Evolutionary conservation across 2,113 vertebrate genomes (phyloP).

Genomic region (Marmota monax): DNA sequence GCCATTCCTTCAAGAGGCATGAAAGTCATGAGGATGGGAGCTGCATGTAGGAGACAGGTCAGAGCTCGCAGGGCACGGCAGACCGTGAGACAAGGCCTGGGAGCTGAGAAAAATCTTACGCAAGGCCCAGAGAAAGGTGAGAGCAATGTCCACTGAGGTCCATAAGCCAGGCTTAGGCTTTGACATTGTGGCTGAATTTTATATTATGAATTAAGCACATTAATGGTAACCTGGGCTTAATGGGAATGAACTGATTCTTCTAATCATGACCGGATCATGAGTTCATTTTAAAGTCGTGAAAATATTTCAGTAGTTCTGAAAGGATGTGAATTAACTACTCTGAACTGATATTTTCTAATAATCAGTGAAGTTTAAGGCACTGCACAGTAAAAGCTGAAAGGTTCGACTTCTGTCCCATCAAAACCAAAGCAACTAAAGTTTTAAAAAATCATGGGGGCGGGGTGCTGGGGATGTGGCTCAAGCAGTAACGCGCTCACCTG

Average conservation of each 20-base stretch:
- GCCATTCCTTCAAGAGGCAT: not conserved
- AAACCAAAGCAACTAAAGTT: not conserved
- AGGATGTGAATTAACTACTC: not conserved
- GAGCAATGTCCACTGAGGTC: accelerated
- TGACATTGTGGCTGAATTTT: not conserved
- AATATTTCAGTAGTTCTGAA: not conserved
- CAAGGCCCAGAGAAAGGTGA: no score
- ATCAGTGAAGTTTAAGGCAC: not conserved
- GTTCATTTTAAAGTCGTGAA: not conserved
- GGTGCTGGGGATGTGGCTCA: no score
- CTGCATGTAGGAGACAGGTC: not conserved
- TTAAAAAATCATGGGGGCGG: not conserved
- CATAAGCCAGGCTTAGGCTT: not conserved
- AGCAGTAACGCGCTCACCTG: no score
- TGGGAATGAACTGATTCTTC: not conserved
- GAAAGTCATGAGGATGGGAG: not conserved
- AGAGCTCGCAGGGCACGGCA: not conserved
- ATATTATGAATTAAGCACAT: not conserved
- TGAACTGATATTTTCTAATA: not conserved
- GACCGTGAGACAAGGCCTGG: no score
- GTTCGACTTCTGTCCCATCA: not conserved
- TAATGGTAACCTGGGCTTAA: not conserved
- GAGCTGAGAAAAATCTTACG: not conserved
- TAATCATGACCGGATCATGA: not conserved
- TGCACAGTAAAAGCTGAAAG: not conserved